Base-by-base conservation (phyloP, 2,888 invertebrate genomes). In the Anthrax anthrax region DNA sequence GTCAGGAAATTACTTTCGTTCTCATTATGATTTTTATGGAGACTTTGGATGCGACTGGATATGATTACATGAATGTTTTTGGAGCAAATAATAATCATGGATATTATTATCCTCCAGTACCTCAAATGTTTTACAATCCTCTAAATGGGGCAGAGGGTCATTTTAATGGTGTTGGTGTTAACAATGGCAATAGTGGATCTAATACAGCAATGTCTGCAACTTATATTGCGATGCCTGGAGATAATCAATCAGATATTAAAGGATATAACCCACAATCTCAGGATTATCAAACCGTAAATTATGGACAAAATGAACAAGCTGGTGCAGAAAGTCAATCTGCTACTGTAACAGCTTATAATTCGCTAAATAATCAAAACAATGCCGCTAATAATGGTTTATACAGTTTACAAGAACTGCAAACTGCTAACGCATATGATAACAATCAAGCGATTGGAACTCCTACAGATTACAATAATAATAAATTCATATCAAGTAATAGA, bases 371-470 rank as follows among this genome's bases (percentile, higher is more conserved):
- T 18, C n/a, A 37, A 47, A 44, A 29, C 42, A 46, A 16, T 56
- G 57, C 36, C 57, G 57, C 23, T 6, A 8, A 6, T 8, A 6
- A 4, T 4, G 8, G 8, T 23, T 4, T 23, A 6, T 4, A 6
- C 23, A 23, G 23, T 23, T 6, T 6, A 6, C 8, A 23, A 6
- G 23, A 8, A 23, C 4, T 8, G 8, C 23, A 23, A 23, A 6
- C 23, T 6, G 23, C 8, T 23, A n/a, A n/a, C n/a, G n/a, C 53
- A 60, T 59, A 39, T 57, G 56, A 38, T 16, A 17, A 37, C 10
- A 37, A 37, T 37, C 16, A 37, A 10, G 17, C 3, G 9, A 32
- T 32, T 1, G 12, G 29, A 9, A 32, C 3, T 32, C 12, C 29
- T 12, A 12, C 3, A 12, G 29, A 32, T 12, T 32, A 12, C 13